phyloP scores from a whole-genome alignment of 2,113 vertebrate species.

The Dipodomys merriami region DNA sequence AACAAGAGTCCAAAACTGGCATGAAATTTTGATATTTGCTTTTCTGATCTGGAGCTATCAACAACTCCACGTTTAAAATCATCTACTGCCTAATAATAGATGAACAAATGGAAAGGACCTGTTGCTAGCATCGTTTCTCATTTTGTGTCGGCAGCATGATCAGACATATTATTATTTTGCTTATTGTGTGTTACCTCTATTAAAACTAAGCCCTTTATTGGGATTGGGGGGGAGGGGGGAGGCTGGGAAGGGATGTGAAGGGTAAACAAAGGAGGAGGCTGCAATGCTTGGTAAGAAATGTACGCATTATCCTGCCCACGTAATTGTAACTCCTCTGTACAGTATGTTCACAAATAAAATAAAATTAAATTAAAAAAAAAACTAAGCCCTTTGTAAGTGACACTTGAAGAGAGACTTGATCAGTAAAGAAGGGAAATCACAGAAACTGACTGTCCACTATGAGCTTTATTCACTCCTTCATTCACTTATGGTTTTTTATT shows the following conservation, averaged over 20 bases:
- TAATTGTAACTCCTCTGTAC: too few relatives aligned
- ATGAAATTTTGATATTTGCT: conserved; percentile 37
- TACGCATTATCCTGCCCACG: too few relatives aligned
- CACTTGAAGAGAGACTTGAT: not conserved
- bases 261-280: too few relatives aligned
- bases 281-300: too few relatives aligned
- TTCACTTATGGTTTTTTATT: not conserved
- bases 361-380: too few relatives aligned
- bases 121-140: not conserved
- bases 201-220: not conserved
- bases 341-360: too few relatives aligned
- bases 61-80: conserved; percentile 40
- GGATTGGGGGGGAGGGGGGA: too few relatives aligned
- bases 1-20: conserved; percentile 34
- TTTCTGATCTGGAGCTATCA: conserved; percentile 46
- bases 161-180: conserved; percentile 1
- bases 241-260: too few relatives aligned
- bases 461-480: not conserved
- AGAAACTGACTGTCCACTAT: not conserved
- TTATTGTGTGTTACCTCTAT: not conserved
- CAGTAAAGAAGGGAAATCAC: not conserved
- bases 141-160: not conserved
- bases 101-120: not conserved
- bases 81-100: not conserved
- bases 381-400: not conserved